phyloP scores from a whole-genome alignment of 2,113 vertebrate genomes.

The Oreochromis tanganicae region DNA sequence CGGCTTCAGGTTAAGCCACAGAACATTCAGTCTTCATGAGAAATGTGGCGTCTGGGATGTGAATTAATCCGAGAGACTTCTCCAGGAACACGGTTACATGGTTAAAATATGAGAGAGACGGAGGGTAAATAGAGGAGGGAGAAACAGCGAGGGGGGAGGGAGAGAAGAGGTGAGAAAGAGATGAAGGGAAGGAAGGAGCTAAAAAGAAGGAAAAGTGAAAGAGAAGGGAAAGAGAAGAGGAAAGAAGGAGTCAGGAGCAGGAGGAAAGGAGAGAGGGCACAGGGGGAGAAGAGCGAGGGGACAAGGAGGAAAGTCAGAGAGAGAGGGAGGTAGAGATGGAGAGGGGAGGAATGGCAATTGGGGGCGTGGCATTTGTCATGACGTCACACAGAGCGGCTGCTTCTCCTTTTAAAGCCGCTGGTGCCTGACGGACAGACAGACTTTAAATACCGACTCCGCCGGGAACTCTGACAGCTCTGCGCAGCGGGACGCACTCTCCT shows the following conservation, averaged over 20 bases:
- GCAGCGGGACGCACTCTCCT: not conserved
- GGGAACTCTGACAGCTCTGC: not conserved
- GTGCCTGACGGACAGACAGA: not conserved
- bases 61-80: not conserved
- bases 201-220: not conserved
- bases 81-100: not conserved
- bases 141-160: not conserved
- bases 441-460: slow-evolving; percentile 1
- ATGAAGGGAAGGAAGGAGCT: not conserved
- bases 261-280: not conserved
- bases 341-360: not conserved
- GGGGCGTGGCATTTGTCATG: not conserved
- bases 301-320: not conserved
- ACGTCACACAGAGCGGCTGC: not conserved
- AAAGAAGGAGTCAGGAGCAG: not conserved
- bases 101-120: not conserved
- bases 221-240: not conserved
- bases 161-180: no score
- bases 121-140: no score
- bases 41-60: not conserved
- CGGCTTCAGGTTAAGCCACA: not conserved
- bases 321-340: not conserved
- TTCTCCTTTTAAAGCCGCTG: slow-evolving; percentile 39
- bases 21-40: not conserved
- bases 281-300: not conserved